Base-by-base conservation (phyloP, 2,113 vertebrate genomes). In the Ahaetulla prasina region DNA sequence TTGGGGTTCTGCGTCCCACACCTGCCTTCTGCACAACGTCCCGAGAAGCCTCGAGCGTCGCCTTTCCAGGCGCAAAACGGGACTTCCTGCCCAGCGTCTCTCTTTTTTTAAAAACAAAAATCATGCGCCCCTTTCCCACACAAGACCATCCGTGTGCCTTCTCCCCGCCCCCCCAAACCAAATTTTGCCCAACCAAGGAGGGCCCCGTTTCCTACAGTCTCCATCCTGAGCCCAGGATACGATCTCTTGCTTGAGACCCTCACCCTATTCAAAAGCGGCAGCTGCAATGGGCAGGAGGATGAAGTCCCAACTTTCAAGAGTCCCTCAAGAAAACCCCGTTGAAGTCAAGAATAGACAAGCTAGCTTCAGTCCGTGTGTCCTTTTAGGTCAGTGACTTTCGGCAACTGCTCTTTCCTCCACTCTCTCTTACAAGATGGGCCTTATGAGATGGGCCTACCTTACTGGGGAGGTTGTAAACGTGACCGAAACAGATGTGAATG, bases 101-200 rank as follows among this genome's bases (percentile, higher is more conserved):
- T 8, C 47, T 39, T 23, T 12, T 63, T 7, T 22, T 18, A 18
- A 53, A 54, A 20, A 22, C 23, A 55, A 25, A 11, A 43, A 43
- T 0, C 20, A 50, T 0, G 1, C 2, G 10, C 2, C 5, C 14
- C 1, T 68, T 39, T 39, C n/a, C 35, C 2, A 23, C 55, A 18
- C 43, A 47, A 47, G 52, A 54, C 27, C 14, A 2, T 53, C 57
- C 49, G 3, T 49, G 11, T 52, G 47, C 85, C 85, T 92, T 23
- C 63, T 1, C 55, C 2, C 0, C 22, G 1, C 49, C 10, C 43
- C 25, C 9, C 52, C 8, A 63, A 63, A 14, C 60, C 57, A 27
- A 39, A 85, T 30, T 87, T 88, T 74, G 49, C 53, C 85, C 85
- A 52, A 45, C 49, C 5, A 3, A 60, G n/a, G 39, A 25, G 68